Evolutionary conservation across 1,140 invertebrate genomes (phyloP).

Genomic region (Monochamus saltuarius): DNA sequence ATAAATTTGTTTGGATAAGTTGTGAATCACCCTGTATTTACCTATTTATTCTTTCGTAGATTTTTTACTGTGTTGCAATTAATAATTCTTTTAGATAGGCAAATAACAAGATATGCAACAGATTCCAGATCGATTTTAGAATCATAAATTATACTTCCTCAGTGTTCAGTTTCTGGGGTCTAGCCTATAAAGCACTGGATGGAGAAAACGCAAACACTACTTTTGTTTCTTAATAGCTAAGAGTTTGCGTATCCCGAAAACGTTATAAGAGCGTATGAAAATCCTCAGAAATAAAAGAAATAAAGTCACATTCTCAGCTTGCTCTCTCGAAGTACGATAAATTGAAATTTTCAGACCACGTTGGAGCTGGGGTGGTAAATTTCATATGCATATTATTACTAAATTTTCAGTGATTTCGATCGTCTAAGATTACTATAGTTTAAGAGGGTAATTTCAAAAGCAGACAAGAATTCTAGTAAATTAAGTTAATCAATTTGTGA

Average conservation of each 20-base stretch:
- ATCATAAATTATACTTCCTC: constrained; percentile 27
- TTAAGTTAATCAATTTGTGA: too few species aligned
- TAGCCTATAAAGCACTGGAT: constrained; percentile 27
- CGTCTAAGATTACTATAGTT: too few species aligned
- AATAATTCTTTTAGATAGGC: too few species aligned
- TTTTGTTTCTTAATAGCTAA: constrained; percentile 32
- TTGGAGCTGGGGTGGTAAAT: background rate
- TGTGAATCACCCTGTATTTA: too few species aligned
- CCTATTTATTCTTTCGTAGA: too few species aligned
- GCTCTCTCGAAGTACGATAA: constrained; percentile 18
- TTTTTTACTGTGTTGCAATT: too few species aligned
- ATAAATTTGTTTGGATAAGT: too few species aligned
- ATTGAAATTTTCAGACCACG: constrained; percentile 22
- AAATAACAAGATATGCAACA: constrained; percentile 10
- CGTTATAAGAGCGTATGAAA: constrained; percentile 17
- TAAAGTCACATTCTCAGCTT: constrained; percentile 17
- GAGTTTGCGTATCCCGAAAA: constrained; percentile 23
- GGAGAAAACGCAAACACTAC: constrained; percentile 31
- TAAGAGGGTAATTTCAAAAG: too few species aligned
- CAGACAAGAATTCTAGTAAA: too few species aligned
- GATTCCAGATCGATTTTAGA: constrained; percentile 23
- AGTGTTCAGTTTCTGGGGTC: constrained; percentile 13
- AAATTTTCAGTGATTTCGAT: too few species aligned
- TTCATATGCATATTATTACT: too few species aligned
- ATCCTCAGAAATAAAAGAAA: background rate